Base-by-base conservation (phyloP, 2,797 vertebrate genomes). In the Melanotaenia parkinsoni region DNA sequence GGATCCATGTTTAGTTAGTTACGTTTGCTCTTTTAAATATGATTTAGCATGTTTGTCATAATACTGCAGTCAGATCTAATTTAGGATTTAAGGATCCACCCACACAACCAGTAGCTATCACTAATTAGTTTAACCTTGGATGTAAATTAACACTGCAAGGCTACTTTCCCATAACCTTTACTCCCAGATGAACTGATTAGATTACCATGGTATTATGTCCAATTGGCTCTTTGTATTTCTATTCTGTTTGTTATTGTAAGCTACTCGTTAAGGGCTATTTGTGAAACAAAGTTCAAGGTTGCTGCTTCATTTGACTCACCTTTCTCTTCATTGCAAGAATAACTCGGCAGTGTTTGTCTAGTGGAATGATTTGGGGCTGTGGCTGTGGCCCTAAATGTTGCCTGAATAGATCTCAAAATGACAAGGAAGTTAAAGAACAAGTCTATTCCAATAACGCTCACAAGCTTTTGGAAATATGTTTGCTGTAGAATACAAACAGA, bases 231-330 rank as follows among this genome's bases (percentile, higher is more conserved):
- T 37, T n/a, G 35, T 56, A 84, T 51, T 67, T 67, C 20, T 38
- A 2, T 68, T 69, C 26, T 66, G 59, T 82, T 79, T 85, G 79
- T 81, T 80, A 70, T 82, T 74, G 51, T 56, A 66, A 72, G 61
- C 47, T 58, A 47, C 76, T 74, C 62, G 67, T 88, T 54, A 65
- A 50, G 58, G 33, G 57, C 65, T 60, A 56, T 80, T 77, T 65
- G 76, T 62, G 69, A 83, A 82, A 63, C 88, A 89, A 89, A 89
- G 90, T 84, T 89, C 91, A 93, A 93, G 91, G 88, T 71, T 85
- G 63, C 43, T 3, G 1, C 24, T 63, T n/a, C 53, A 64, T 77
- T 79, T 80, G 56, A 65, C 74, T 81, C 71, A 43, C 59, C 54
- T 81, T 59, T 74, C 54, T 61, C 61, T 69, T 85, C 60, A 79